Conservation (phyloP, 1,140 invertebrate genomes). For the Diuraphis noxia region DNA sequence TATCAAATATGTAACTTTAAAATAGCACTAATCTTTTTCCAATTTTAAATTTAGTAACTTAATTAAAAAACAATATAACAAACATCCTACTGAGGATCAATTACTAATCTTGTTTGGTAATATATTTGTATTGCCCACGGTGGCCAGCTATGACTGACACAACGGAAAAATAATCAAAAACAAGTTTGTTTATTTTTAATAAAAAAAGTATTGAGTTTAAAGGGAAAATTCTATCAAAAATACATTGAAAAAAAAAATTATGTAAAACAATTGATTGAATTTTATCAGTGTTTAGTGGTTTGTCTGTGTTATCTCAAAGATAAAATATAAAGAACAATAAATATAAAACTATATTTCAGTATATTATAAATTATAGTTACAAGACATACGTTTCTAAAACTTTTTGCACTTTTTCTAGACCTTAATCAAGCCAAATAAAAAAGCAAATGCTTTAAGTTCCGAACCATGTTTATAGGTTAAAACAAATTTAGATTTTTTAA, state of each 20-base stretch:
- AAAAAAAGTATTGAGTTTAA: too few relatives aligned
- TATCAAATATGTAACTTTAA: too few relatives aligned
- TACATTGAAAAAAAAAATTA: neutral
- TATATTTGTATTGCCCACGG: too few relatives aligned
- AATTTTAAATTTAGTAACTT: too few relatives aligned
- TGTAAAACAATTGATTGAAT: neutral
- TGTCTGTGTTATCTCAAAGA: neutral
- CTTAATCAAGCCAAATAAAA: neutral
- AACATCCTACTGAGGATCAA: too few relatives aligned
- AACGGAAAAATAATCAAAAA: too few relatives aligned
- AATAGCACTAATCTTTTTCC: too few relatives aligned
- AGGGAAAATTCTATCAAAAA: neutral
- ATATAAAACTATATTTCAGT: neutral
- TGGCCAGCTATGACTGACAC: too few relatives aligned
- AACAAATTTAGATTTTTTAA: neutral
- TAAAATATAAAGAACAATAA: neutral
- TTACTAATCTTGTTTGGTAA: too few relatives aligned
- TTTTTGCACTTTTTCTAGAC: too few relatives aligned
- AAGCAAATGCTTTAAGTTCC: neutral
- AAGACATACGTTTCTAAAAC: neutral
- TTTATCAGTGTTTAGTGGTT: neutral
- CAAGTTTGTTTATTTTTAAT: too few relatives aligned
- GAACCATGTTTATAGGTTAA: neutral
- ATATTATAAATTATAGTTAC: neutral
- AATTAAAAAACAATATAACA: too few relatives aligned